A percentile compares a stretch with the other conserved stretches of the same genome.
These are phyloP conservation scores for Stigmatopora nigra DNA, from an alignment of 2,113 vertebrate genomes.

Conservation along the genomic window DNA sequence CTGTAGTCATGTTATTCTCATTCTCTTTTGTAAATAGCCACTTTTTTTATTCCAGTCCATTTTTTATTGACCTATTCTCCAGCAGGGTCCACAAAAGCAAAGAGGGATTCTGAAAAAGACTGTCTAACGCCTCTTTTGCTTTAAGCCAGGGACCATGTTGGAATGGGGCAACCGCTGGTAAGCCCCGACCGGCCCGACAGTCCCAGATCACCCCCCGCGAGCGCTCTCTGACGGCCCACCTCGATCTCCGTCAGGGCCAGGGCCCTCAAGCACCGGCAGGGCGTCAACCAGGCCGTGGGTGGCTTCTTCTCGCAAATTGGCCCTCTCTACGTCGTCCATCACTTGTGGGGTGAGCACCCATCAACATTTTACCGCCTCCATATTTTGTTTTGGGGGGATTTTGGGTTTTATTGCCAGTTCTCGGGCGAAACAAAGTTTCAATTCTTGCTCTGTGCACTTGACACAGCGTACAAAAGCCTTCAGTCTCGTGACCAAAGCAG, in stretches of 20 bases:
- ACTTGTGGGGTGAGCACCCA: conserved; percentile 84
- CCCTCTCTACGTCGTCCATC: conserved; percentile 90
- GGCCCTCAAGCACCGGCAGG: conserved; percentile 86
- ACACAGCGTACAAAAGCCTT: conserved; percentile 83
- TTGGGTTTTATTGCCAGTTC: not conserved
- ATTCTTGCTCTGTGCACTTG: not conserved
- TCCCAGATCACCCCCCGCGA: no score
- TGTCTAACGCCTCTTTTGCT: conserved; percentile 19
- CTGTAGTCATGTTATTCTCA: no score
- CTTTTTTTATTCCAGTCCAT: no score
- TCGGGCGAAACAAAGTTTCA: not conserved
- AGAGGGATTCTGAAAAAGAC: not conserved
- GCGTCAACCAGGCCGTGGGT: conserved; percentile 90
- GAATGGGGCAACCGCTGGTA: conserved; percentile 99
- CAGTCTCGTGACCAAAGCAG: conserved; percentile 86
- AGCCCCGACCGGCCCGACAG: conserved; percentile 35
- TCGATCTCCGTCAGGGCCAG: conserved; percentile 76
- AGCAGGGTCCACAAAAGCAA: no score
- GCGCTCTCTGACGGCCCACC: no score
- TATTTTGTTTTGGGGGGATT: not conserved
- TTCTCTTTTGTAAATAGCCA: no score
- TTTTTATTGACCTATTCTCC: no score
- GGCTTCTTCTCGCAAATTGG: conserved; percentile 97
- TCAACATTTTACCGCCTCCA: not conserved
- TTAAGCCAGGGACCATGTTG: conserved; percentile 94